A percentile compares a stretch with the other conserved stretches of the same genome.
phyloP scores from a whole-genome alignment of 2,888 invertebrate genomes.

The Melipona beecheii region DNA sequence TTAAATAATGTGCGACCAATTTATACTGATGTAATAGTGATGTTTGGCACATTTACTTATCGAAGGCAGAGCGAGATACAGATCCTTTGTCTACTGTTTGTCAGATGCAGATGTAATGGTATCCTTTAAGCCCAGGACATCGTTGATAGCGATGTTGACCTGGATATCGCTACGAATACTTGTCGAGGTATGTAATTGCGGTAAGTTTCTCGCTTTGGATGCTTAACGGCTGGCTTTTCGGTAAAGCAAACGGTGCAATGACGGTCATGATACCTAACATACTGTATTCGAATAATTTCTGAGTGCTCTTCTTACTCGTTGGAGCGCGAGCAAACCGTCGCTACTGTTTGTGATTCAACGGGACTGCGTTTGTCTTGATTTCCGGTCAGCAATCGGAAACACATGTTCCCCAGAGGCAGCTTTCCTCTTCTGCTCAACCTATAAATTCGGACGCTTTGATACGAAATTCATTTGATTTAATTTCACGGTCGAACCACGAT shows the following conservation, averaged over 20 bases:
- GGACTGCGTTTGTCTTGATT: background rate
- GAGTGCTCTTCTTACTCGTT: background rate
- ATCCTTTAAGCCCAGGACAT: background rate
- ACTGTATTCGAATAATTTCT: background rate
- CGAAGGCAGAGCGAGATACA: background rate
- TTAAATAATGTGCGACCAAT: too few relatives aligned
- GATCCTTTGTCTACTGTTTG: constrained; percentile 20
- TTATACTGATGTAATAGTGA: background rate
- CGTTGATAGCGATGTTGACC: background rate
- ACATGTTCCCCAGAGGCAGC: background rate
- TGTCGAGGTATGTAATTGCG: background rate
- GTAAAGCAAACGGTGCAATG: background rate
- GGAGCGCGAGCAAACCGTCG: background rate
- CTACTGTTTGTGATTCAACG: background rate
- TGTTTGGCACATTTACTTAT: constrained; percentile 1
- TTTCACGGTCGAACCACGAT: background rate
- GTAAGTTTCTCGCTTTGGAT: background rate
- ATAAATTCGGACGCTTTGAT: background rate
- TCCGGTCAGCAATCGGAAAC: background rate
- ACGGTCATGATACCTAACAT: background rate
- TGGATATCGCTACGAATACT: constrained; percentile 10
- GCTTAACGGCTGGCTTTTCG: background rate
- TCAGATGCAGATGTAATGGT: constrained; percentile 8
- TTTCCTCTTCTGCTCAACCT: background rate
- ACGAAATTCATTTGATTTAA: background rate